Conservation (phyloP, 2,797 vertebrate species). For the Cacajao melanocephalus region DNA sequence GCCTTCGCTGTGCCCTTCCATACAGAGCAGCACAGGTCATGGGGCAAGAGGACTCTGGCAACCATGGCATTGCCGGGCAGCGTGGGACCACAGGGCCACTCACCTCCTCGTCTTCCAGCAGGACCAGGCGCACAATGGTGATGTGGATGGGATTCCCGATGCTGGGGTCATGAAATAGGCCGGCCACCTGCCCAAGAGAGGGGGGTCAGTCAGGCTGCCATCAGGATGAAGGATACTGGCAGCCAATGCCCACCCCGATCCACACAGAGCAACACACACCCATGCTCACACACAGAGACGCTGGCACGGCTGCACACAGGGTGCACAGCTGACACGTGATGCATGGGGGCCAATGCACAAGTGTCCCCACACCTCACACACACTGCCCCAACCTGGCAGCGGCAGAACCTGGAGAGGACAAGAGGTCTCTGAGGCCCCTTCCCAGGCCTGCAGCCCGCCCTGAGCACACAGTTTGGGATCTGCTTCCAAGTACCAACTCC, state of each 20-base stretch:
- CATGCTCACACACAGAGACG: fast-evolving
- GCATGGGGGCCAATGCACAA: fast-evolving
- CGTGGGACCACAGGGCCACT: background rate
- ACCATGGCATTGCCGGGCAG: background rate
- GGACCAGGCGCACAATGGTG: constrained; percentile 93
- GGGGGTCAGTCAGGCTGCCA: background rate
- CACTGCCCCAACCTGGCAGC: fast-evolving
- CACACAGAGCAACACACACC: too few relatives aligned
- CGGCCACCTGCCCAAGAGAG: constrained; percentile 90
- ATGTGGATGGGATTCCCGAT: constrained; percentile 97
- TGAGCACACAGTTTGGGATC: background rate
- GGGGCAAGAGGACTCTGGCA: background rate
- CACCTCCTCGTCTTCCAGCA: constrained; percentile 96
- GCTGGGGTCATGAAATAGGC: constrained; percentile 94
- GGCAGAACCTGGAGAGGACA: background rate
- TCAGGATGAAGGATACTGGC: fast-evolving
- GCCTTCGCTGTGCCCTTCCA: background rate
- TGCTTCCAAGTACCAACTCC: background rate
- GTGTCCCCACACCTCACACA: too few relatives aligned
- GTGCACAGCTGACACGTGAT: fast-evolving
- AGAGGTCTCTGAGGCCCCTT: background rate
- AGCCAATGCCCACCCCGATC: background rate
- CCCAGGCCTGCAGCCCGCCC: background rate
- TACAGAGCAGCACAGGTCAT: background rate
- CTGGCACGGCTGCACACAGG: background rate